phyloP scores from a whole-genome alignment of 2,113 vertebrate species.

The Australoheros scitulus region DNA sequence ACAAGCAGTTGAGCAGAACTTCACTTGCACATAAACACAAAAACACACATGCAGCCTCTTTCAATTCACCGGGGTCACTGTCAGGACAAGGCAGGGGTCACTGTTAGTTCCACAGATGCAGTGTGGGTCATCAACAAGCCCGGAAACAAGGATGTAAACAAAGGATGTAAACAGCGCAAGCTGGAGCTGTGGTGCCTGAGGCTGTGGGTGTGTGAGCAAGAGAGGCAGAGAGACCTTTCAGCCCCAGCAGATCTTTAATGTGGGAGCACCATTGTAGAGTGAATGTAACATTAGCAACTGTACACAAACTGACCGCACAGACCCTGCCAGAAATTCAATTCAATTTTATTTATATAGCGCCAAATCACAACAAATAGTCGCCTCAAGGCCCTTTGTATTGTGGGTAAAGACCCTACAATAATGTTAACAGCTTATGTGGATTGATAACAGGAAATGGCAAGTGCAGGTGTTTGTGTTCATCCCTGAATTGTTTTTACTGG shows the following conservation, averaged over 20 bases:
- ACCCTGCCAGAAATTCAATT: too few species aligned
- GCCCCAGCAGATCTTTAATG: constrained; percentile 19
- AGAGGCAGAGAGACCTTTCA: constrained; percentile 3
- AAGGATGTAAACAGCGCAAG: constrained; percentile 44
- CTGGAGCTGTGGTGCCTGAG: background rate
- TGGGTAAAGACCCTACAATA: too few species aligned
- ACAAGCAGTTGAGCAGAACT: constrained; percentile 5
- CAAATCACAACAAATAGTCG: too few species aligned
- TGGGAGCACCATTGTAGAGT: constrained; percentile 31
- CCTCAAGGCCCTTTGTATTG: too few species aligned
- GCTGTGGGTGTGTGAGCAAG: constrained; percentile 14
- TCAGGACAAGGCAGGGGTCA: constrained; percentile 21
- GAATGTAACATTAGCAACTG: constrained; percentile 26
- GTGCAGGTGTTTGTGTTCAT: background rate
- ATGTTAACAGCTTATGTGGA: background rate
- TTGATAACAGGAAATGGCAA: constrained; percentile 11
- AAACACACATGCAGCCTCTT: constrained; percentile 42
- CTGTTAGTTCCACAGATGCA: constrained; percentile 2
- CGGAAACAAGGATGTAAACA: constrained; percentile 59
- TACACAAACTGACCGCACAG: background rate
- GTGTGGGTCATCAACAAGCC: background rate
- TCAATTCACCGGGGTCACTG: constrained; percentile 26
- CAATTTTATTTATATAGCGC: too few species aligned
- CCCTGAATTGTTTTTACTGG: background rate
- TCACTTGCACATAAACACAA: constrained; percentile 25